Evolutionary conservation across 2,113 vertebrate genomes (phyloP).

Genomic region (Cardinalis cardinalis): DNA sequence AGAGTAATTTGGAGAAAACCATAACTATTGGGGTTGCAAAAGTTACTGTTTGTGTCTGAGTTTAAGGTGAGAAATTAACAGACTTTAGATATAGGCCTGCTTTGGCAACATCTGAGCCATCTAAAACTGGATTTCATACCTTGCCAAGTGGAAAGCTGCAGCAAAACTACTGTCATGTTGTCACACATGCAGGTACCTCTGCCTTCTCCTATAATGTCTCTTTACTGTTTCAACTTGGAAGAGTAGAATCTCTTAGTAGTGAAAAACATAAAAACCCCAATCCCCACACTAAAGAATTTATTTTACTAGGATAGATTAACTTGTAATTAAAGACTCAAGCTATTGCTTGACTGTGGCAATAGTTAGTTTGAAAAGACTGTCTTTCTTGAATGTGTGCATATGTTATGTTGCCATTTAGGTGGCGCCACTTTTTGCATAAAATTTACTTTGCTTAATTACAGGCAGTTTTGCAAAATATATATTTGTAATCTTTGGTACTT

Average conservation of each 20-base stretch:
- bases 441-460: slow-evolving; percentile 46
- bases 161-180: background rate
- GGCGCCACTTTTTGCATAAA: background rate
- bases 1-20: background rate
- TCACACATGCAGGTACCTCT: background rate
- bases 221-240: background rate
- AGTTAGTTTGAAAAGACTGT: background rate
- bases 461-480: background rate
- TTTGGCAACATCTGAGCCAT: background rate
- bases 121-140: background rate
- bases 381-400: background rate
- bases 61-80: background rate
- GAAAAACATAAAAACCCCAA: background rate
- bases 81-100: background rate
- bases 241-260: background rate
- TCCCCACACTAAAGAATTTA: background rate
- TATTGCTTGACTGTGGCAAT: background rate
- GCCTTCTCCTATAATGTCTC: background rate
- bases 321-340: background rate
- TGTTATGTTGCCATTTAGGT: background rate
- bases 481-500: background rate
- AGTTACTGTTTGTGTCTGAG: background rate
- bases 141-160: background rate
- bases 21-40: background rate
- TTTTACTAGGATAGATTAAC: background rate